Percentiles rank a stretch among this genome's conserved stretches.
Conservation (phyloP, 2,113 vertebrate species). For the Vireo altiloquus region DNA sequence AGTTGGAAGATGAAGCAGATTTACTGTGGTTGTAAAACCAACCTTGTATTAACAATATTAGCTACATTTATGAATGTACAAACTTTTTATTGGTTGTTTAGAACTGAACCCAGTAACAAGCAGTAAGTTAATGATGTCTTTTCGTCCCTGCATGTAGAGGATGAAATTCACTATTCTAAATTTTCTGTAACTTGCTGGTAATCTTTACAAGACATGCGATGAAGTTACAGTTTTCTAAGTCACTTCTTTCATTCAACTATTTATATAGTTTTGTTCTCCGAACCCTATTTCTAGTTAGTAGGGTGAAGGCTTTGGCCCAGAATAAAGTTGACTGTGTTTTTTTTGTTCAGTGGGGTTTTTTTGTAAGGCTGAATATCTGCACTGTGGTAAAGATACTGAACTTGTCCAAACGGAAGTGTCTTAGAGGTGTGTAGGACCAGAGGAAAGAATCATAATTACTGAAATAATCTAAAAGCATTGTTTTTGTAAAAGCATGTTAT, state of each 20-base stretch:
- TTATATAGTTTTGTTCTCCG: background rate
- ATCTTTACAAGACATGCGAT: slow-evolving; percentile 21
- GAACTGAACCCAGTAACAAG: slow-evolving; percentile 35
- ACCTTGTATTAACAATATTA: slow-evolving; percentile 22
- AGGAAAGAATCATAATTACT: background rate
- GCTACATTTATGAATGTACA: slow-evolving; percentile 45
- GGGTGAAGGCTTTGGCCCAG: background rate
- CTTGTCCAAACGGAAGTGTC: background rate
- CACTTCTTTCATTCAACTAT: background rate
- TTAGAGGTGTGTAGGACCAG: background rate
- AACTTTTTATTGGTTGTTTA: slow-evolving; percentile 52
- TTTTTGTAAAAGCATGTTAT: background rate
- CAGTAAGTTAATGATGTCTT: slow-evolving; percentile 43
- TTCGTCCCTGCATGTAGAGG: background rate
- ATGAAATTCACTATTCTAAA: slow-evolving; percentile 36
- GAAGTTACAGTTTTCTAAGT: background rate
- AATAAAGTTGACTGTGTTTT: background rate
- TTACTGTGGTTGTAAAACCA: slow-evolving; percentile 19
- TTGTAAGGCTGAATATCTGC: background rate
- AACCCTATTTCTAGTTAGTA: background rate
- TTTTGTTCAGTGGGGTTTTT: background rate
- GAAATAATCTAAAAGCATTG: background rate
- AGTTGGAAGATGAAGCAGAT: slow-evolving; percentile 30
- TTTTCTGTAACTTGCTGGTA: slow-evolving; percentile 61
- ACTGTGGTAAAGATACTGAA: background rate